Conservation (phyloP, 2,797 vertebrate species). For the Gymnoscopelus braueri region DNA sequence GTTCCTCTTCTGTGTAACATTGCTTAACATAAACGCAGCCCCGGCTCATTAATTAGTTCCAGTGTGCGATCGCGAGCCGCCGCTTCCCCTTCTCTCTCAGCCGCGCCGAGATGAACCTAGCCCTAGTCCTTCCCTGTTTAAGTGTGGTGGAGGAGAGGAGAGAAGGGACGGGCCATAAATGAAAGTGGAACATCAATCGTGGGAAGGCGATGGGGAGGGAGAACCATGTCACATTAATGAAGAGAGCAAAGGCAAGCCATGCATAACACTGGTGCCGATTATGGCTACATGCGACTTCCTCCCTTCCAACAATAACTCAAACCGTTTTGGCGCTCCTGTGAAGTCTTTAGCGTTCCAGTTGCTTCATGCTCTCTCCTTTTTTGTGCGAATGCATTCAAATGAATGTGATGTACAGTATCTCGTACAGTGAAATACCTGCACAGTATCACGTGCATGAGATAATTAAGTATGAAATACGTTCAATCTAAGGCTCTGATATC, state of each 20-base stretch:
- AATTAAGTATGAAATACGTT: too few species aligned
- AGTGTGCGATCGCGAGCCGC: conserved; percentile 60
- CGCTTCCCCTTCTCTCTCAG: conserved; percentile 33
- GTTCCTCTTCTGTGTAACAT: conserved; percentile 57
- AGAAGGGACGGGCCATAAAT: conserved; percentile 43
- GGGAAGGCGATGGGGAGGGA: conserved; percentile 34
- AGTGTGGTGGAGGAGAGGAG: conserved; percentile 30
- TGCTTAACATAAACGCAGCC: conserved; percentile 71
- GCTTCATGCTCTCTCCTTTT: background rate
- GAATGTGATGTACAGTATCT: too few species aligned
- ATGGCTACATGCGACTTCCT: conserved; percentile 21
- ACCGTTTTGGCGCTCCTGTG: conserved; percentile 10
- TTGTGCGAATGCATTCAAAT: too few species aligned
- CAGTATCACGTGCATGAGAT: too few species aligned
- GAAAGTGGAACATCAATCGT: conserved; percentile 75
- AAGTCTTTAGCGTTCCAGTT: conserved; percentile 4
- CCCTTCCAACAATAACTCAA: conserved; percentile 8
- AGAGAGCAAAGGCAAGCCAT: conserved; percentile 45
- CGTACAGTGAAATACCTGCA: too few species aligned
- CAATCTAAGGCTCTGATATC: too few species aligned
- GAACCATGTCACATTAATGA: conserved; percentile 66
- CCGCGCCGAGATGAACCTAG: conserved; percentile 36
- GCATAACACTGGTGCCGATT: conserved; percentile 43
- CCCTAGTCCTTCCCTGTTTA: conserved; percentile 34
- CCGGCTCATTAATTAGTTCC: conserved; percentile 77